phyloP scores from a whole-genome alignment of 37 sponge, comb jelly and placozoan genomes.

The Spongilla lacustris region DNA sequence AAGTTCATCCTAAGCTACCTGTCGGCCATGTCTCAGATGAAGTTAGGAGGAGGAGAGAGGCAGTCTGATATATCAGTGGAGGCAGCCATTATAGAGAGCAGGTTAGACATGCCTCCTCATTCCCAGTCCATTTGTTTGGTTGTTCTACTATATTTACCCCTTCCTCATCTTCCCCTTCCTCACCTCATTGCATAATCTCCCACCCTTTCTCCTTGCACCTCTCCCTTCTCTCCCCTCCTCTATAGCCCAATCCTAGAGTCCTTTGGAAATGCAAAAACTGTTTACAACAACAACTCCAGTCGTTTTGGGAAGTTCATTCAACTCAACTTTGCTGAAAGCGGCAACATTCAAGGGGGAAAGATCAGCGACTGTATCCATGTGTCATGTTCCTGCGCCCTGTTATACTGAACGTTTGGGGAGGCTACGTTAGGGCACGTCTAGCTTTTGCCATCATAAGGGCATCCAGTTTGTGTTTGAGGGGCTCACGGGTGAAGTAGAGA shows the following conservation, averaged over 20 bases:
- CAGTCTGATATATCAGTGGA: conserved; percentile 58
- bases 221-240: neutral
- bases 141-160: no score
- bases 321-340: conserved; percentile 82
- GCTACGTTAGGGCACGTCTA: no score
- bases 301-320: conserved; percentile 98
- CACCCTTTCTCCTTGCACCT: neutral
- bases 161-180: neutral
- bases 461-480: no score
- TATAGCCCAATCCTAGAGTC: conserved; percentile 96
- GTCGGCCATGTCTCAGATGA: conserved; percentile 83
- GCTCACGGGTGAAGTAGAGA: no score
- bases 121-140: no score
- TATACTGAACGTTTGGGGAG: no score
- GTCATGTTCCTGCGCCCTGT: no score
- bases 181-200: neutral
- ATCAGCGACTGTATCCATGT: conserved; percentile 94
- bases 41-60: conserved; percentile 11
- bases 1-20: conserved; percentile 96
- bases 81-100: conserved; percentile 86
- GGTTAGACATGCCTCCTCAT: no score
- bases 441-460: no score
- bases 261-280: conserved; percentile 99
- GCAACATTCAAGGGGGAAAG: conserved; percentile 88
- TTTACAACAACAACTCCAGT: conserved; percentile 98